Evolutionary conservation across 2,888 invertebrate species (phyloP).

Genomic region (Dicycla oo): DNA sequence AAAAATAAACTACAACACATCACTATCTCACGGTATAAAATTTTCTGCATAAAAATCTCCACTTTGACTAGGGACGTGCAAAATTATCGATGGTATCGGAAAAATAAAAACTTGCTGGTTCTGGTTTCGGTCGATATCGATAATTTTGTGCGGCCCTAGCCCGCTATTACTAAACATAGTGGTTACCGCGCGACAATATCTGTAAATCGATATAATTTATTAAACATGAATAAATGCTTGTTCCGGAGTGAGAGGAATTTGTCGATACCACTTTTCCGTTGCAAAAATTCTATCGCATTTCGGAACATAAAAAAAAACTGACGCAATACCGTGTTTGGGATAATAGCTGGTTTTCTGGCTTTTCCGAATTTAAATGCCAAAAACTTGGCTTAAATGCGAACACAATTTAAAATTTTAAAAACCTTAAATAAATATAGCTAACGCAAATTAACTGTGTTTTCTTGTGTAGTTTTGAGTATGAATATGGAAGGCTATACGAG

Average conservation of each 20-base stretch:
- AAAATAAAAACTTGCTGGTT: conserved; percentile 54
- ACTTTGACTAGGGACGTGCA: conserved; percentile 64
- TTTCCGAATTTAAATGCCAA: neutral
- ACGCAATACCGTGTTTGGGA: conserved; percentile 40
- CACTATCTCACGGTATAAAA: conserved; percentile 80
- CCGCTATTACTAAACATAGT: conserved; percentile 62
- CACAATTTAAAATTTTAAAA: neutral
- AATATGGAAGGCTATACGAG: too few relatives aligned
- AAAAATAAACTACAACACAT: conserved; percentile 74
- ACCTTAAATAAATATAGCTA: neutral
- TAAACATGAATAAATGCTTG: conserved; percentile 84
- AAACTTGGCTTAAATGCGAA: neutral
- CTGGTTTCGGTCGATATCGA: conserved; percentile 47
- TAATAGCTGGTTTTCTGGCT: conserved; percentile 2
- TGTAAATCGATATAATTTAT: conserved; percentile 64
- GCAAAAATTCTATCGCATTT: conserved; percentile 70
- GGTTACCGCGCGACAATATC: conserved; percentile 68
- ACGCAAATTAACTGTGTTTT: too few relatives aligned
- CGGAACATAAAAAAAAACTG: conserved; percentile 67
- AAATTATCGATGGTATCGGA: conserved; percentile 58
- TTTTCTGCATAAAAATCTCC: conserved; percentile 71
- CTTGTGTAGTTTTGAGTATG: too few relatives aligned
- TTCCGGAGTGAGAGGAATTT: conserved; percentile 75
- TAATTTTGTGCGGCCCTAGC: conserved; percentile 45
- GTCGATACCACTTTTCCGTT: conserved; percentile 45